phyloP scores from a whole-genome alignment of 1,140 invertebrate genomes.

The Trichonephila clavipes region DNA sequence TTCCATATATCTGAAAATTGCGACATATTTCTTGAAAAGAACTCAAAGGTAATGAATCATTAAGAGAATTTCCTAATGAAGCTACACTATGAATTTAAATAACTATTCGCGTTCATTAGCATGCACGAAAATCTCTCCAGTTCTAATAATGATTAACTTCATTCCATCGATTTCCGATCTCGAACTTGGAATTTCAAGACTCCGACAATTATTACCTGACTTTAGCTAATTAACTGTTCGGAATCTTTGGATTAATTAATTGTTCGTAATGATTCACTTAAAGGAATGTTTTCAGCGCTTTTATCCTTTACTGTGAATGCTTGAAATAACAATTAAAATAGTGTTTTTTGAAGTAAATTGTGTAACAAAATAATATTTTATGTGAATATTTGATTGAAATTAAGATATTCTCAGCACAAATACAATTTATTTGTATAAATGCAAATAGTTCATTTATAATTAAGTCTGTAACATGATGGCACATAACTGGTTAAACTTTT shows the following conservation, averaged over 20 bases:
- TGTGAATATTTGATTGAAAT: no score
- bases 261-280: background rate
- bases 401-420: no score
- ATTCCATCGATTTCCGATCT: slow-evolving; percentile 3
- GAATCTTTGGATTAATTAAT: slow-evolving; percentile 35
- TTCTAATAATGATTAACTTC: slow-evolving; percentile 24
- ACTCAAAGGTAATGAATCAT: background rate
- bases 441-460: no score
- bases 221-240: slow-evolving; percentile 12
- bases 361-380: no score
- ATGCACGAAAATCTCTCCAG: background rate
- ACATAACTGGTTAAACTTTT: no score
- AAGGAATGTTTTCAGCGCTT: background rate
- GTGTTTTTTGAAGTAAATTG: no score
- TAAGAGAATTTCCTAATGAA: slow-evolving; percentile 8
- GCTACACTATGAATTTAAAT: slow-evolving; percentile 9
- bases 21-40: background rate
- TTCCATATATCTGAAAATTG: background rate
- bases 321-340: no score
- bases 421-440: no score
- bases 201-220: slow-evolving; percentile 17
- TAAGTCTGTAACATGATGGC: no score
- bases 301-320: no score
- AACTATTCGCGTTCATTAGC: background rate
- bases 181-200: background rate